Percentiles rank a stretch among this genome's conserved stretches.
phyloP scores from a whole-genome alignment of 30 jellyfish, hydroid and myxozoan species.

The Mastigias papua region DNA sequence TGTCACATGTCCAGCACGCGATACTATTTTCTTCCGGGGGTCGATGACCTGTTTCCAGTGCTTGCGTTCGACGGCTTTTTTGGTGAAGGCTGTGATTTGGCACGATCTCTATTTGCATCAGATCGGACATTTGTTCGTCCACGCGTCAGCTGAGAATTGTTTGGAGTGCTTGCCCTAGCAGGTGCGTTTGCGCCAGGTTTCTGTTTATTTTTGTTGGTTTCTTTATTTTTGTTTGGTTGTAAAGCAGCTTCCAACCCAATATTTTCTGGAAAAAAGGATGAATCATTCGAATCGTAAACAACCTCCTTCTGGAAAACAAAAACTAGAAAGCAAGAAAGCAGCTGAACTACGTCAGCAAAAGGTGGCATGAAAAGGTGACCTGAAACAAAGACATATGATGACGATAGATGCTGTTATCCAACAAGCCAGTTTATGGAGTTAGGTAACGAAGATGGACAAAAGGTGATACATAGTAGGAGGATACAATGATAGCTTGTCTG shows the following conservation, averaged over 20 bases:
- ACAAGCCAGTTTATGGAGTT: too few species aligned
- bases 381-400: too few species aligned
- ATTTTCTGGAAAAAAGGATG: not conserved
- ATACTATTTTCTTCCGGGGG: slow-evolving; percentile 59
- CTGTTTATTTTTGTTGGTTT: slow-evolving; percentile 7
- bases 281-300: too few species aligned
- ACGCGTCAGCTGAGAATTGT: slow-evolving; percentile 48
- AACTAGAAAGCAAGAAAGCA: too few species aligned
- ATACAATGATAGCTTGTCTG: too few species aligned
- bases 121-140: slow-evolving; percentile 54
- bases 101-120: slow-evolving; percentile 56
- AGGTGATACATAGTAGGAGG: too few species aligned
- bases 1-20: slow-evolving; percentile 32
- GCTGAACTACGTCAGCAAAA: too few species aligned
- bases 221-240: slow-evolving; percentile 18
- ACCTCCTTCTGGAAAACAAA: too few species aligned
- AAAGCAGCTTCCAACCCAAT: slow-evolving; percentile 20
- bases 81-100: slow-evolving; percentile 59
- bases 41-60: slow-evolving; percentile 38
- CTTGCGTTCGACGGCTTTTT: slow-evolving; percentile 27
- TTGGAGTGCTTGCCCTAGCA: not conserved
- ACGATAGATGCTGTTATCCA: too few species aligned
- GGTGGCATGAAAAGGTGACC: too few species aligned
- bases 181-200: not conserved
- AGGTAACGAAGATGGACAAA: too few species aligned